Conservation (phyloP, 2,888 invertebrate genomes). For the Lapara coniferarum region DNA sequence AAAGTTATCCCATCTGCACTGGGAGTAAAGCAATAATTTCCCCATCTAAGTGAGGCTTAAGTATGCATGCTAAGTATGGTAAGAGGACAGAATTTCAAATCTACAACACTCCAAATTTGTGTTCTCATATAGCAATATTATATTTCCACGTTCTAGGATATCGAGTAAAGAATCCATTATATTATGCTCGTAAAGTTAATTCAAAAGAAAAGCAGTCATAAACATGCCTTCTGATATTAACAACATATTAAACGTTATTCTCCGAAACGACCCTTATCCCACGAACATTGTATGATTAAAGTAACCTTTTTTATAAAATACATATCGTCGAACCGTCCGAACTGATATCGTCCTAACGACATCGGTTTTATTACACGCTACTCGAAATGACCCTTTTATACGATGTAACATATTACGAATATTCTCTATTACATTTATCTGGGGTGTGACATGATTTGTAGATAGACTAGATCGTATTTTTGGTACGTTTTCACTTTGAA, state of each 20-base stretch:
- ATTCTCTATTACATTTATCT: conserved; percentile 11
- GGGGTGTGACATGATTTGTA: neutral
- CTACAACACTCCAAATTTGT: too few species aligned
- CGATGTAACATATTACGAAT: neutral
- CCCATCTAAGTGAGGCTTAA: too few species aligned
- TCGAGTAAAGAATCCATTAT: neutral
- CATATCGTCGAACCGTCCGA: neutral
- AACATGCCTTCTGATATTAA: neutral
- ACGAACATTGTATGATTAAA: neutral
- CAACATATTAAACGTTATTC: neutral
- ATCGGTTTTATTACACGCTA: conserved; percentile 20
- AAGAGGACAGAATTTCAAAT: too few species aligned
- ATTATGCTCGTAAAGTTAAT: neutral
- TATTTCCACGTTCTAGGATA: too few species aligned
- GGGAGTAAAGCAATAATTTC: too few species aligned
- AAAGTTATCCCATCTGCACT: too few species aligned
- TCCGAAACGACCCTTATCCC: neutral
- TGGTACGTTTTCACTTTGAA: neutral
- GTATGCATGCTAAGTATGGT: too few species aligned
- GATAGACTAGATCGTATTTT: neutral
- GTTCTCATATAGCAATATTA: too few species aligned
- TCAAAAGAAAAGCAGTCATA: neutral
- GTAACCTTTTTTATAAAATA: conserved; percentile 4
- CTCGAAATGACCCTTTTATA: conserved; percentile 15
- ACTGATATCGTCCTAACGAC: conserved; percentile 24